phyloP scores from a whole-genome alignment of 2,888 invertebrate species.

The Aphodius granarius region DNA sequence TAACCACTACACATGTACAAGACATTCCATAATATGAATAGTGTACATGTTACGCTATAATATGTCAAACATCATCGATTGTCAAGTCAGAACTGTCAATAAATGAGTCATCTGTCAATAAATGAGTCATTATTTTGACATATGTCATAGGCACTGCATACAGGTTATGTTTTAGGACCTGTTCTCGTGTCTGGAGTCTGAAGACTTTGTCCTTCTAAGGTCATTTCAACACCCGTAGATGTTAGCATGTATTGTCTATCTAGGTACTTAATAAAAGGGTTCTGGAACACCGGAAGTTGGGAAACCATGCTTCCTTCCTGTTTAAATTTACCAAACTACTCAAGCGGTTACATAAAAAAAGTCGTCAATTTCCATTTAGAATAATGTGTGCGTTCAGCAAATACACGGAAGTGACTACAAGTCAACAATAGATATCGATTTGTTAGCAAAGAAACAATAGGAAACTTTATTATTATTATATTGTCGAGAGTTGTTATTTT shows the following conservation, averaged over 20 bases:
- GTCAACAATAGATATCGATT: neutral
- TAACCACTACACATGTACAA: neutral
- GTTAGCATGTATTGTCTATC: too few species aligned
- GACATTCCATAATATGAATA: neutral
- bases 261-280: neutral
- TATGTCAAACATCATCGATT: neutral
- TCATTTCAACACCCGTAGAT: too few species aligned
- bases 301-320: neutral
- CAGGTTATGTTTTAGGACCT: too few species aligned
- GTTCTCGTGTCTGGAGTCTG: too few species aligned
- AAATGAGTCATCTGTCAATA: too few species aligned
- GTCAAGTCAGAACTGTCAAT: neutral
- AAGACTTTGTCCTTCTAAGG: too few species aligned
- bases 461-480: too few species aligned
- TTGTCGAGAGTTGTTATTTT: too few species aligned
- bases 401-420: neutral
- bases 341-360: neutral
- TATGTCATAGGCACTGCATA: too few species aligned
- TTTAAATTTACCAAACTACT: neutral
- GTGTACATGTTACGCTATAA: neutral
- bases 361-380: neutral
- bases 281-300: neutral
- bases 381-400: neutral
- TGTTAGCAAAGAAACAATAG: neutral
- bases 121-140: too few species aligned